Conservation (phyloP, 92 coral and sea anemone species). For the Anthopleura xanthogrammica region DNA sequence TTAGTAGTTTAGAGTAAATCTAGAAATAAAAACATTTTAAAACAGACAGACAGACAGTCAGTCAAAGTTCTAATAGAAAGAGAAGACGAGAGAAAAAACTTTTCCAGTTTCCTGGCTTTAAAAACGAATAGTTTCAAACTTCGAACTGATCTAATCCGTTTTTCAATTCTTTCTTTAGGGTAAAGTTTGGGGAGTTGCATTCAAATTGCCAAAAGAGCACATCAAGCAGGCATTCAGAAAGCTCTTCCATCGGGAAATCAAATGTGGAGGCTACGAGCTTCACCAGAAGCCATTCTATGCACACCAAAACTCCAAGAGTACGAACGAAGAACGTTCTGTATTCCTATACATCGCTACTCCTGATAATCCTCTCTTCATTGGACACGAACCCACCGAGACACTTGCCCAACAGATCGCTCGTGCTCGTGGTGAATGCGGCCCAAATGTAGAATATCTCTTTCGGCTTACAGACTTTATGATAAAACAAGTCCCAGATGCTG, state of each 20-base stretch:
- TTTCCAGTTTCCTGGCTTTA: too few relatives aligned
- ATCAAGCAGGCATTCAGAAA: conserved; percentile 58
- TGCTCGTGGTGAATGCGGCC: conserved; percentile 76
- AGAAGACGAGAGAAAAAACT: too few relatives aligned
- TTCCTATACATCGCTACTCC: conserved; percentile 75
- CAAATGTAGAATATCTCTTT: conserved; percentile 78
- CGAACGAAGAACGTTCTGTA: conserved; percentile 38
- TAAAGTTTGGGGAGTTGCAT: conserved; percentile 88
- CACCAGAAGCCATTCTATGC: conserved; percentile 58
- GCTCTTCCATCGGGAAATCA: conserved; percentile 71
- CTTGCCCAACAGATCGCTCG: conserved; percentile 72
- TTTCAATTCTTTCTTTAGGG: conserved; percentile 41
- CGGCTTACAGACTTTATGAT: conserved; percentile 84
- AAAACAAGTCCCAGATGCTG: conserved; percentile 60
- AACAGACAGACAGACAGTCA: too few relatives aligned
- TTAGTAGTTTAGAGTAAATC: too few relatives aligned
- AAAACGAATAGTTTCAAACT: too few relatives aligned
- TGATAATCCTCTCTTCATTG: conserved; percentile 62
- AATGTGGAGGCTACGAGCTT: conserved; percentile 76
- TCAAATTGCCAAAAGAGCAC: conserved; percentile 51
- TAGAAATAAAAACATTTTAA: too few relatives aligned
- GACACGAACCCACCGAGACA: conserved; percentile 68
- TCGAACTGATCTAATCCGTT: too few relatives aligned
- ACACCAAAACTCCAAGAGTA: background rate
- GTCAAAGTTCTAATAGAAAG: too few relatives aligned